Evolutionary conservation across 2,888 invertebrate species (phyloP), one percentile per base, ranked within the genome.

Genomic region (Melanostoma mellinum): DNA sequence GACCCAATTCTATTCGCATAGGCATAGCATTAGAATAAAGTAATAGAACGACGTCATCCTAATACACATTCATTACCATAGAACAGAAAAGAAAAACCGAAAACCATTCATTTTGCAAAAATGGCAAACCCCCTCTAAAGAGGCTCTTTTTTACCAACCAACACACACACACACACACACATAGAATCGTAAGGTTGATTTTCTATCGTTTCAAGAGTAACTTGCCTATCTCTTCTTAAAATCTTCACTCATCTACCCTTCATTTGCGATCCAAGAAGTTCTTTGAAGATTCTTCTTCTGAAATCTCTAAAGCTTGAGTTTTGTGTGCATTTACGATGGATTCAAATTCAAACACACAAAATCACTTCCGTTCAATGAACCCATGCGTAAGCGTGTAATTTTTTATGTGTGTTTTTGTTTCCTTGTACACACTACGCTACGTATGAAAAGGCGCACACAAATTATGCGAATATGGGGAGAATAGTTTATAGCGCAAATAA

Each of bases 341-440:
- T 84, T 79, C 79, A 74, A 79, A 84, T 79, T 79, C 75, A 65
- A 63, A 50, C 65, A 74, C 74, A 82, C 74, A 72, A 89, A 89
- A 89, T 89, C 89, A 88, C 88, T 89, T 89, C 88, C 90, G 89
- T 89, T 88, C 89, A 89, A 89, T 89, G 89, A 89, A 89, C 89
- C 87, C 89, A 87, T 89, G 89, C 89, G 89, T 89, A 89, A 89
- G 88, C 88, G 87, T 87, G 86, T 58, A 80, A 75, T 69, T 63
- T 35, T 6, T 10, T 50, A 46, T 65, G 61, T 44, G 42, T 79
- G 46, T 71, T 74, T 63, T 69, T 71, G 79, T 73, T 79, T 69
- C 71, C 79, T 74, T 74, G 65, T 67, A 68, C 52, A 65, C 63
- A 60, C 52, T n/a, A n/a, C 35, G 30, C 48, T 8, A 52, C 20